A percentile compares a stretch with the other conserved stretches of the same genome.
Evolutionary conservation across 2,113 vertebrate species (phyloP).

Genomic region (Illadopsis cleaveri): DNA sequence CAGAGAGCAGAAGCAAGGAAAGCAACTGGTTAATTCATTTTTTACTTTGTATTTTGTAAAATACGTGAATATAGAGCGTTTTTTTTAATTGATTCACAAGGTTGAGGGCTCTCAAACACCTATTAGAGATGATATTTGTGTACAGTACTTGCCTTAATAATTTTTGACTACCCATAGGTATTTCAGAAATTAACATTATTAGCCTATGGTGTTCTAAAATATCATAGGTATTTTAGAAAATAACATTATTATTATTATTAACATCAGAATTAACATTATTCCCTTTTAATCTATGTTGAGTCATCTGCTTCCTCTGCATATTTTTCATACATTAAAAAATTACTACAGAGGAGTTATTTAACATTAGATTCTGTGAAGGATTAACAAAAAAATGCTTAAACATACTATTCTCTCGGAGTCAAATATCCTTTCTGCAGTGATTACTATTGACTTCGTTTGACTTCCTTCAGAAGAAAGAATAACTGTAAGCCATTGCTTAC

Average conservation of each 20-base stretch:
- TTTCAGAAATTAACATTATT: background rate
- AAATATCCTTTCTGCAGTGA: background rate
- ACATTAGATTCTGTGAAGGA: background rate
- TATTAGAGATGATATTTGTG: background rate
- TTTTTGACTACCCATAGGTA: background rate
- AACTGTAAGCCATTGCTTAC: background rate
- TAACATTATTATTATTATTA: too few species aligned
- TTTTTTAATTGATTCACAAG: background rate
- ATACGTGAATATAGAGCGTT: accelerated
- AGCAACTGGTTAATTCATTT: background rate
- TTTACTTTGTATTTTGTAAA: background rate
- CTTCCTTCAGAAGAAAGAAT: background rate
- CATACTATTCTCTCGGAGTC: background rate
- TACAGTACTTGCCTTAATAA: background rate
- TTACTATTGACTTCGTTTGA: background rate
- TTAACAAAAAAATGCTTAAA: background rate
- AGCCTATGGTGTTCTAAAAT: too few species aligned
- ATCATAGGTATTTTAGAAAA: too few species aligned
- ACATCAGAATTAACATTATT: background rate
- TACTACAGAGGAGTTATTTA: background rate
- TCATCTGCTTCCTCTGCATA: background rate
- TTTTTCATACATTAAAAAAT: background rate
- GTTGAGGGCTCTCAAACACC: background rate
- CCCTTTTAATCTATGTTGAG: background rate
- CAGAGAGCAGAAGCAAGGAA: background rate